phyloP scores from a whole-genome alignment of 2,113 vertebrate species.

The Hippocampus guttulatus region DNA sequence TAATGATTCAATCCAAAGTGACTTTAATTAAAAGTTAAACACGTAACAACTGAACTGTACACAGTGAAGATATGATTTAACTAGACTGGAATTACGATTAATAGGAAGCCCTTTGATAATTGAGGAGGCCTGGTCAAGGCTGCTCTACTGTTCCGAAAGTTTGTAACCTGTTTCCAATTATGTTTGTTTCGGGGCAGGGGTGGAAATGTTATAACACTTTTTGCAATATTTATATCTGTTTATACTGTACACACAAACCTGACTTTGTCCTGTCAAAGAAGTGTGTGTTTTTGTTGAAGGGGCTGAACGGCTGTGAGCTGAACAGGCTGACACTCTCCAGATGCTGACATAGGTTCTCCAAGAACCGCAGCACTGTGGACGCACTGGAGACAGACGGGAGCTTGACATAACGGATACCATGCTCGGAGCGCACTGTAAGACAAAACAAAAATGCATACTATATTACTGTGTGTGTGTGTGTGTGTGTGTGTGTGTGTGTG shows the following conservation, averaged over 20 bases:
- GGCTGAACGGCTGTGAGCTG: slow-evolving; percentile 92
- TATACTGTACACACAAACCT: slow-evolving; percentile 33
- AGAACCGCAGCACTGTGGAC: slow-evolving; percentile 89
- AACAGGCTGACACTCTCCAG: slow-evolving; percentile 91
- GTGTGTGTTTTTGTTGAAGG: slow-evolving; percentile 62
- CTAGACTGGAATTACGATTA: no score
- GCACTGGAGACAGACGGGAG: slow-evolving; percentile 91
- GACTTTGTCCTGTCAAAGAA: slow-evolving; percentile 66
- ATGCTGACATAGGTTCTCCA: slow-evolving; percentile 92
- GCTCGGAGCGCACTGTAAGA: slow-evolving; percentile 84
- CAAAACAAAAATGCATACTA: slow-evolving; percentile 19
- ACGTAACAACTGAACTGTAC: no score
- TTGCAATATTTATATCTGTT: neutral
- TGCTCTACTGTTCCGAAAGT: no score
- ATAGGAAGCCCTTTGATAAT: no score
- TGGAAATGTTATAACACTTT: neutral
- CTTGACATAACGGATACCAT: slow-evolving; percentile 85
- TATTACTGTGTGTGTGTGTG: slow-evolving; percentile 9
- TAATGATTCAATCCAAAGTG: no score
- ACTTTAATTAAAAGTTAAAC: no score
- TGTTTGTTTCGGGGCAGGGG: neutral
- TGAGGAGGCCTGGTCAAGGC: no score
- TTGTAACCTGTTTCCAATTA: neutral
- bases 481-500: no score
- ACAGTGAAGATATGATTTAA: no score